phyloP scores from a whole-genome alignment of 2,888 invertebrate genomes.

The Callimorpha dominula region DNA sequence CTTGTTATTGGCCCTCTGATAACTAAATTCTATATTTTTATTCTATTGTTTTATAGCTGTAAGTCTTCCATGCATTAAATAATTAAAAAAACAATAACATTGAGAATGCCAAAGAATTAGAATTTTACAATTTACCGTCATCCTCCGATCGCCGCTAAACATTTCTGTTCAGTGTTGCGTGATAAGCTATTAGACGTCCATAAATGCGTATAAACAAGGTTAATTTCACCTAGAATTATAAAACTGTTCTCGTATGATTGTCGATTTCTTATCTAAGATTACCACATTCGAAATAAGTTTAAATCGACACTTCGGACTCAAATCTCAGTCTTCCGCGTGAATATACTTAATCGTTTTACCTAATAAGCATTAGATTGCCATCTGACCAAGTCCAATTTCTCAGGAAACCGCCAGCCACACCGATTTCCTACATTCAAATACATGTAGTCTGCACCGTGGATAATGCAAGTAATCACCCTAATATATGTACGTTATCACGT shows the following conservation, averaged over 20 bases:
- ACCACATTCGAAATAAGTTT: background rate
- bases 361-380: conserved; percentile 51
- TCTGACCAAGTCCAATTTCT: conserved; percentile 55
- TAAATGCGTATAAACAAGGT: background rate
- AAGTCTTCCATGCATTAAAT: too few species aligned
- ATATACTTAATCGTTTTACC: conserved; percentile 50
- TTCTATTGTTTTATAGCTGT: too few species aligned
- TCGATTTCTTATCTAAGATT: background rate
- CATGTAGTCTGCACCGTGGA: conserved; percentile 33
- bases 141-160: background rate
- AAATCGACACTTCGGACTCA: conserved; percentile 37
- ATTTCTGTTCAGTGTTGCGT: background rate
- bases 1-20: too few species aligned
- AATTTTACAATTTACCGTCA: background rate
- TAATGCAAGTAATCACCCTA: conserved; percentile 36
- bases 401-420: conserved; percentile 52
- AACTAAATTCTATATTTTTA: too few species aligned
- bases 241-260: background rate
- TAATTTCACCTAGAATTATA: background rate
- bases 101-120: background rate
- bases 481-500: conserved; percentile 36
- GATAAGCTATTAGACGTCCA: background rate
- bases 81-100: too few species aligned
- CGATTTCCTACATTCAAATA: conserved; percentile 43
- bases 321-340: conserved; percentile 57